phyloP scores from a whole-genome alignment of 2,113 vertebrate genomes.

The Lophius piscatorius region DNA sequence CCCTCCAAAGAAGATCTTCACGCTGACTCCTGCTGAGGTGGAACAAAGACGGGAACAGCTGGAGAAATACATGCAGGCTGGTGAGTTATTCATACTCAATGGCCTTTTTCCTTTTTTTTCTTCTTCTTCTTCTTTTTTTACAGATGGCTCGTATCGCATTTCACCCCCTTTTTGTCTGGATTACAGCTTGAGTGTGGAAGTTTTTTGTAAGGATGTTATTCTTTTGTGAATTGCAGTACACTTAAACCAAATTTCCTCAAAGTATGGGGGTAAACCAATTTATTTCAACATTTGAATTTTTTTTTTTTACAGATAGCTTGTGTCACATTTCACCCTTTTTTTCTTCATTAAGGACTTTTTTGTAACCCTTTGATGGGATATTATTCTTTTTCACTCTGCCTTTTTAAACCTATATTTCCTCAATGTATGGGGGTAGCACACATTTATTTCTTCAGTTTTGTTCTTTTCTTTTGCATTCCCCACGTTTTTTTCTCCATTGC shows the following conservation, averaged over 20 bases:
- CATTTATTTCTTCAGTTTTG: too few species aligned
- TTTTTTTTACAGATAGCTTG: conserved; percentile 27
- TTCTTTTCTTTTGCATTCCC: conserved; percentile 38
- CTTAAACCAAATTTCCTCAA: not conserved
- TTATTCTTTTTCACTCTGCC: conserved; percentile 19
- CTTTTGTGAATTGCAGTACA: conserved; percentile 9
- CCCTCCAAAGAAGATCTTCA: conserved; percentile 98
- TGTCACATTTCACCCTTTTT: conserved; percentile 37
- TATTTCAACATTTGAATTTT: too few species aligned
- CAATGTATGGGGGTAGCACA: too few species aligned
- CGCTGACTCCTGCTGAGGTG: conserved; percentile 92
- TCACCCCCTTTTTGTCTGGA: conserved; percentile 22
- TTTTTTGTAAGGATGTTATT: conserved; percentile 18
- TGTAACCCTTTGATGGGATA: conserved; percentile 6
- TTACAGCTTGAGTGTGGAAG: conserved; percentile 3
- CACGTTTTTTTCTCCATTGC: conserved; percentile 13
- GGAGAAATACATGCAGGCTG: conserved; percentile 99
- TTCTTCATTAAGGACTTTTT: conserved; percentile 8
- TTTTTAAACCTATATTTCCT: not conserved
- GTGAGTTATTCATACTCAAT: conserved; percentile 78
- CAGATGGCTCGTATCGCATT: conserved; percentile 33
- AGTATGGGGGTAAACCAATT: too few species aligned
- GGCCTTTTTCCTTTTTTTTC: not conserved
- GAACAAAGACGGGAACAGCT: conserved; percentile 96
- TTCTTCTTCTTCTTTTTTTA: conserved; percentile 4